phyloP scores from a whole-genome alignment of 1,140 invertebrate species.

The Aphis craccivora region DNA sequence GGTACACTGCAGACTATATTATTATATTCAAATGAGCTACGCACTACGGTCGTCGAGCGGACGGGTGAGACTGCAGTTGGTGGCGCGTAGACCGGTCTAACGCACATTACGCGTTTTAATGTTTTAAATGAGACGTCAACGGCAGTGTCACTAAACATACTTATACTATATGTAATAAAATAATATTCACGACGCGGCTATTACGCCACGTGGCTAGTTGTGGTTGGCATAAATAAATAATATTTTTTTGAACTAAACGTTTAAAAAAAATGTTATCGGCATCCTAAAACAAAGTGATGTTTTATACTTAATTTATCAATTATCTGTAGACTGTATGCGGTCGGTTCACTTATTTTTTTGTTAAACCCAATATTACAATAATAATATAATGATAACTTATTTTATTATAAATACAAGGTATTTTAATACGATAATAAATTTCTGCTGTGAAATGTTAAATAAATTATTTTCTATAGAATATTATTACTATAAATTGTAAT shows the following conservation, averaged over 20 bases:
- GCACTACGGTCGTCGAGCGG: neutral
- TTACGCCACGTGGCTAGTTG: neutral
- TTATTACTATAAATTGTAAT: neutral
- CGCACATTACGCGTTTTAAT: slow-evolving; percentile 9
- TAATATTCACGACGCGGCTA: neutral
- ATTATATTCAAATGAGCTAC: slow-evolving; percentile 24
- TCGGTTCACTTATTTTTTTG: neutral
- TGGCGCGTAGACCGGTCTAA: neutral
- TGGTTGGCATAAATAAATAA: neutral
- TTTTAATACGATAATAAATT: neutral
- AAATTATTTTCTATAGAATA: neutral
- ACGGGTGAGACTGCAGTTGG: neutral
- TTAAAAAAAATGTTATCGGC: neutral
- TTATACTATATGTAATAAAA: neutral
- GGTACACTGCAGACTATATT: neutral
- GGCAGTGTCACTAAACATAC: neutral
- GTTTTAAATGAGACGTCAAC: slow-evolving; percentile 35
- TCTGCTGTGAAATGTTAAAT: neutral
- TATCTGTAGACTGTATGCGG: neutral
- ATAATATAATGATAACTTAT: neutral
- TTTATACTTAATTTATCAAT: neutral
- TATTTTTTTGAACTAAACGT: neutral
- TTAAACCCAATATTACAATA: neutral
- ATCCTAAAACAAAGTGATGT: neutral
- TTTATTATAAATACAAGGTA: neutral